These are phyloP conservation scores for Erynnis tages DNA, from an alignment of 2,888 invertebrate genomes.

Conservation along the genomic window DNA sequence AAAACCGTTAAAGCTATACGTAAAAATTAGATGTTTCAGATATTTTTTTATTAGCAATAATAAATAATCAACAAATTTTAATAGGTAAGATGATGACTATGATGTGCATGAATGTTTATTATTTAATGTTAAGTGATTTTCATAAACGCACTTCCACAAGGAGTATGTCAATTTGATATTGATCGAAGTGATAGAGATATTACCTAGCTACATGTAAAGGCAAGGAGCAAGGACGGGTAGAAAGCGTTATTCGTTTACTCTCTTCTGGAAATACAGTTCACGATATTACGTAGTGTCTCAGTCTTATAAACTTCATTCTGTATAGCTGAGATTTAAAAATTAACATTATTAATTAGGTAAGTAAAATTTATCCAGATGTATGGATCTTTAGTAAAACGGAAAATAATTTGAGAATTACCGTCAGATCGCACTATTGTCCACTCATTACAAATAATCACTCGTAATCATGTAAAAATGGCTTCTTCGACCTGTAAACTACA, in stretches of 20 bases:
- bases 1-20: too few species aligned
- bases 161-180: conserved; percentile 51
- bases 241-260: conserved; percentile 76
- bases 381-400: conserved; percentile 17
- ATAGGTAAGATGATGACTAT: conserved; percentile 29
- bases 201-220: conserved; percentile 78
- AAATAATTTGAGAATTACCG: conserved; percentile 36
- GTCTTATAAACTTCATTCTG: conserved; percentile 75
- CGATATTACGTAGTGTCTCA: conserved; percentile 76
- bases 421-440: conserved; percentile 58
- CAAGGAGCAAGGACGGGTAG: conserved; percentile 80
- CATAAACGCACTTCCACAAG: conserved; percentile 63
- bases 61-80: conserved; percentile 3
- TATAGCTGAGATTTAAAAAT: conserved; percentile 55
- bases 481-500: conserved; percentile 59
- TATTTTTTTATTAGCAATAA: conserved; percentile 2
- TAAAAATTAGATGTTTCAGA: background rate
- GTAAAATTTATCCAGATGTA: conserved; percentile 23
- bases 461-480: conserved; percentile 52
- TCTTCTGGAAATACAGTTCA: conserved; percentile 72
- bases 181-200: conserved; percentile 58
- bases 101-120: conserved; percentile 30
- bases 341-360: conserved; percentile 39
- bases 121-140: conserved; percentile 45
- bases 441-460: conserved; percentile 45